phyloP scores from a whole-genome alignment of 1,140 invertebrate species.

The Ooceraea biroi region DNA sequence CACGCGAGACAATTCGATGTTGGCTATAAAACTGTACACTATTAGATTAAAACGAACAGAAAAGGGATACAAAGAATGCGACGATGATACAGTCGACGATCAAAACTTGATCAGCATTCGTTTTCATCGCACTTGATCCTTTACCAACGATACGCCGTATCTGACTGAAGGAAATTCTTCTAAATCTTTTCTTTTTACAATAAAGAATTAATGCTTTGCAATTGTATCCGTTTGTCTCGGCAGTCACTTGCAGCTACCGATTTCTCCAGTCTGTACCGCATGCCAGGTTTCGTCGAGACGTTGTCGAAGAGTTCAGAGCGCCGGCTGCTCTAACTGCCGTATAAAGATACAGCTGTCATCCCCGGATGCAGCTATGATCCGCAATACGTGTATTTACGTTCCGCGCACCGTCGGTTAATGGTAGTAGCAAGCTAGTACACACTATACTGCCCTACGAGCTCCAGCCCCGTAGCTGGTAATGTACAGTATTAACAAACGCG shows the following conservation, averaged over 20 bases:
- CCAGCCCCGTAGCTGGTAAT: background rate
- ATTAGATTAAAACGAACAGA: conserved; percentile 72
- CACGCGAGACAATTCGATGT: conserved; percentile 71
- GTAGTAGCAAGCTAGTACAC: background rate
- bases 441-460: background rate
- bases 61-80: background rate
- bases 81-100: conserved; percentile 25
- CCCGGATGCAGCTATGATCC: conserved; percentile 1
- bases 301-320: conserved; percentile 6
- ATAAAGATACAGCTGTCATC: conserved; percentile 17
- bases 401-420: conserved; percentile 18
- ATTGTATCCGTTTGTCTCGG: background rate
- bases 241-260: background rate
- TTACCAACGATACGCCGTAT: background rate
- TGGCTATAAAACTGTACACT: conserved; percentile 78
- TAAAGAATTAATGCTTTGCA: background rate
- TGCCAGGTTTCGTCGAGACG: background rate
- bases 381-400: conserved; percentile 1
- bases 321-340: conserved; percentile 23
- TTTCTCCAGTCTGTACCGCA: background rate
- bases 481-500: conserved; percentile 1
- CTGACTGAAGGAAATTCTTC: background rate
- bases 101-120: conserved; percentile 22
- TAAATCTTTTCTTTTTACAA: background rate
- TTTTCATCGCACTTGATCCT: background rate